These are phyloP conservation scores for Pogonus chalceus DNA, from an alignment of 1,140 invertebrate genomes.

Conservation along the genomic window DNA sequence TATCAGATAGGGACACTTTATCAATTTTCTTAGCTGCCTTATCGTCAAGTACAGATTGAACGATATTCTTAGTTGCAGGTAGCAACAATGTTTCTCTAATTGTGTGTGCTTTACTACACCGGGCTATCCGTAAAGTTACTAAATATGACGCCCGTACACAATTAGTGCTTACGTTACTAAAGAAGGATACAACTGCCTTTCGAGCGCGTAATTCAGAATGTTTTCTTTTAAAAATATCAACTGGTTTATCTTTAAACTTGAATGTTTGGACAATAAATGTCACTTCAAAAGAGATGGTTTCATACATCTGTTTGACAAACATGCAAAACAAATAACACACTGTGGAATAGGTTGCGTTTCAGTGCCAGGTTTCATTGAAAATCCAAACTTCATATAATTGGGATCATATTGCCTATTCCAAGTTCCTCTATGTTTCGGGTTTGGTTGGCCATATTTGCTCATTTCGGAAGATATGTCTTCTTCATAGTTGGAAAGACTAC, in stretches of 20 bases:
- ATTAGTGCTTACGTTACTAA: neutral
- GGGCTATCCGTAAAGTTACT: conserved; percentile 1
- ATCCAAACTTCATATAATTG: too few relatives aligned
- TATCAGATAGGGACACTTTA: conserved; percentile 15
- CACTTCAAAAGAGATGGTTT: conserved; percentile 2
- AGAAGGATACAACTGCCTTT: neutral
- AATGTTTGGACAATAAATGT: neutral
- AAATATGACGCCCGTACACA: neutral
- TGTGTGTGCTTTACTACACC: conserved; percentile 5
- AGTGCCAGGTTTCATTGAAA: too few relatives aligned
- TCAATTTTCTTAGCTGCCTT: too few relatives aligned
- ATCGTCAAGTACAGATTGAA: too few relatives aligned
- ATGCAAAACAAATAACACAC: neutral
- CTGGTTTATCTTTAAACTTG: neutral
- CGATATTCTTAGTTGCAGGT: conserved; percentile 19
- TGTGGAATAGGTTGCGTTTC: too few relatives aligned
- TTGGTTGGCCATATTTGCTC: too few relatives aligned
- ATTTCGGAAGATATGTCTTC: too few relatives aligned
- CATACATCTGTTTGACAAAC: neutral
- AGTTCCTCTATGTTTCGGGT: too few relatives aligned
- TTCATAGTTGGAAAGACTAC: too few relatives aligned
- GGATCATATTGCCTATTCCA: too few relatives aligned
- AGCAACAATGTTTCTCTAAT: conserved; percentile 17
- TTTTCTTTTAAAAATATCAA: conserved; percentile 6
- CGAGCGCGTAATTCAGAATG: neutral